Base-by-base conservation (phyloP, 30 jellyfish, hydroid and myxozoan species). In the Aurelia sp. region DNA sequence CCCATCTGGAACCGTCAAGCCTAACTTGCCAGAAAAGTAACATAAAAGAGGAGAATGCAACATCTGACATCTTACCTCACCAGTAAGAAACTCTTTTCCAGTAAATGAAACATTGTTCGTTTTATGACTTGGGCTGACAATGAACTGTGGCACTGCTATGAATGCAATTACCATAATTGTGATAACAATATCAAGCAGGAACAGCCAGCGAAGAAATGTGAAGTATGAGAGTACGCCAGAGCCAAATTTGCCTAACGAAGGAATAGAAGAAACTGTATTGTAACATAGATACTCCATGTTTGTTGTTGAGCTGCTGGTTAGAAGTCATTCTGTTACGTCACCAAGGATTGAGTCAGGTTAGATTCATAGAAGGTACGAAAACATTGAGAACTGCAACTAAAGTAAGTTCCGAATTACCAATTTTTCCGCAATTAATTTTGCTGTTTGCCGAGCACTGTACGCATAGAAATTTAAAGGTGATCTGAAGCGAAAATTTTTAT, bases 171-270 rank as follows among this genome's bases (percentile, higher is more conserved):
- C 84, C 72, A 92, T 61, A 21, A 86, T 10, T 11, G 90, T 18
- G 4, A 87, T 79, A 57, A 86, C 63, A 65, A 92, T 13, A 63
- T 92, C 91, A 30, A 92, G 81, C 27, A 69, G 72, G 63, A 87
- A 84, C 64, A 92, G 76, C 98, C 98, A 92, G 13, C 98, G 95
- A 19, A 92, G 86, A 73, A 92, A 87, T 19, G 63, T 9, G 89
- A 92, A 92, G 72, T 86, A 92, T 38, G 98, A 87, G 24, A 87
- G 60, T 30, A 87, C 97, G 21, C 98, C 98, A 5, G 96, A 78
- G 19, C 98, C 98, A 92, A 92, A 92, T 35, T 67, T 77, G 21
- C 98, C 98, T 92, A 60, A 41, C 78, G 65, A 58, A 70, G 64
- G 27, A 89, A 15, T 18, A 31, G 8, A 71, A 21, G 31, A 58